Percentiles rank a stretch among this genome's conserved stretches.
Conservation (phyloP, 2,113 vertebrate genomes). For the Tachuris rubrigastra region DNA sequence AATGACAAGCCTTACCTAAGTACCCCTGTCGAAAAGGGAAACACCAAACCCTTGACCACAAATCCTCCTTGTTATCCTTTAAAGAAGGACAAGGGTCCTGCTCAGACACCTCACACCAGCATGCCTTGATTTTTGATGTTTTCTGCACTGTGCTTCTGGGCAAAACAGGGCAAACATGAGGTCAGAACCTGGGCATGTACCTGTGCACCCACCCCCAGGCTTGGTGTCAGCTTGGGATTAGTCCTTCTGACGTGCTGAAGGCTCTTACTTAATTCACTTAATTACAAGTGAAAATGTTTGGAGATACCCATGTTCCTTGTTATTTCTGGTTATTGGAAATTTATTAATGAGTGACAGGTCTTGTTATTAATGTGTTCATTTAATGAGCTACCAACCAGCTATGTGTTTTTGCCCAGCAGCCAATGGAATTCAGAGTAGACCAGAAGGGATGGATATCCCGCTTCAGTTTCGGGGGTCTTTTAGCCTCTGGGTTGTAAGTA, state of each 20-base stretch:
- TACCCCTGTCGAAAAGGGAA: background rate
- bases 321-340: background rate
- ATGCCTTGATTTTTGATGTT: background rate
- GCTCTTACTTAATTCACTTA: background rate
- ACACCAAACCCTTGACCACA: background rate
- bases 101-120: background rate
- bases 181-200: background rate
- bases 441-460: background rate
- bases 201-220: accelerated
- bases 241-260: background rate
- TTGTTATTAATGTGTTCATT: background rate
- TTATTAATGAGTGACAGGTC: background rate
- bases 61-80: background rate
- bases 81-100: background rate
- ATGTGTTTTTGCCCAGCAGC: background rate
- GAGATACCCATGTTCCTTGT: background rate
- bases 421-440: background rate
- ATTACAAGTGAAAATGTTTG: background rate
- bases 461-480: accelerated
- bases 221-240: background rate
- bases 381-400: background rate
- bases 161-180: background rate
- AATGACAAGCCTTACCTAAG: background rate
- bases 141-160: background rate
- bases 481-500: background rate